Evolutionary conservation across 2,888 invertebrate genomes (phyloP), one percentile per base, ranked within the genome.

Genomic region (Pollenia labialis): DNA sequence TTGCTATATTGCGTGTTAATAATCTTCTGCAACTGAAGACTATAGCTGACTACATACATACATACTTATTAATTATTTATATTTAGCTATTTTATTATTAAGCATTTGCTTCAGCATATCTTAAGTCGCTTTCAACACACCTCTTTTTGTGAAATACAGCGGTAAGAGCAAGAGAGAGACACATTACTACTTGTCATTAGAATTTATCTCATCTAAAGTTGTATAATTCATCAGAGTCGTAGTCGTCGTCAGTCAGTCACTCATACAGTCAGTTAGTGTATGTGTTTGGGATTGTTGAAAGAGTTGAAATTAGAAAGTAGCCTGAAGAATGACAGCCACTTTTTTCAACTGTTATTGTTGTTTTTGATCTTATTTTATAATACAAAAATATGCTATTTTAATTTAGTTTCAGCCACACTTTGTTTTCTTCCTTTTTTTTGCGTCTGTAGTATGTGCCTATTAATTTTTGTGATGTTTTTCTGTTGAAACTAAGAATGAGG

Each of bases 1-100:
- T 87, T 77, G 87, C 88, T 81, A 79, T 75, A 85, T 88, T 87
- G 88, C 88, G 87, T 88, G 88, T 83, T 85, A 88, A 87, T 88
- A 88, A 86, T 85, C 72, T 81, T 75, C 62, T 9, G 54, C 62
- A 44, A 40, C 11, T 23, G 77, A 62, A 14, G 44, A 62, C 60
- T 71, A 50, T 44, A 32, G n/a, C 56, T 40, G 46, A n/a, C n/a
- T 54, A 48, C 72, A 18, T 58, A 48, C 60, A 50, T 6, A 4
- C 32, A 60, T 71, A 64, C 56, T 66, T 71, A 60, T 56, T n/a
- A n/a, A 23, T 44, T 44, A 23, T 58, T 52, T 44, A 23, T 50
- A 1, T 44, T 46, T 40, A 69, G 32, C 44, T 16, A 80, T n/a
- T 48, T 11, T 50, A 50, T 54, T 69, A 64, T 71, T 77, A 64